Evolutionary conservation across 2,113 vertebrate species (phyloP).

Genomic region (Asarcornis scutulata): DNA sequence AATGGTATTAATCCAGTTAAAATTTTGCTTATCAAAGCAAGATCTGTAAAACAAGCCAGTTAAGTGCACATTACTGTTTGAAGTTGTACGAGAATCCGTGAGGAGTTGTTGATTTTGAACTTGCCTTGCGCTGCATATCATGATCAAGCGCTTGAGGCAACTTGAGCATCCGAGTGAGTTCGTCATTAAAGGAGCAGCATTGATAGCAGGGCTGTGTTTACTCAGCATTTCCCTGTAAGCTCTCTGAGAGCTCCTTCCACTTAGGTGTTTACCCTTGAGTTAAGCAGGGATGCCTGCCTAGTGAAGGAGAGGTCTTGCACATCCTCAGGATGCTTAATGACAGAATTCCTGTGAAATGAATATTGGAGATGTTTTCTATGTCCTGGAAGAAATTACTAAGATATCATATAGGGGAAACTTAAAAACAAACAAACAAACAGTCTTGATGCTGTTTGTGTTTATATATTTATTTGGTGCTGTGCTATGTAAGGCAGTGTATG

Average conservation of each 20-base stretch:
- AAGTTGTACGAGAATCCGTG: constrained; percentile 1
- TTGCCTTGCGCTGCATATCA: constrained; percentile 1
- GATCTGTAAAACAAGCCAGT: constrained; percentile 54
- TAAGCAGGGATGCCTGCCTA: neutral
- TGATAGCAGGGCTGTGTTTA: constrained; percentile 41
- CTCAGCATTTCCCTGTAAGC: constrained; percentile 35
- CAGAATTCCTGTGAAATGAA: neutral
- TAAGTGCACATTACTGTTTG: constrained; percentile 30
- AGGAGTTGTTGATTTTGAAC: constrained; percentile 48
- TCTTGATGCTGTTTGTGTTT: neutral
- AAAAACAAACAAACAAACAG: neutral
- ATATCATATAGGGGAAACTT: neutral
- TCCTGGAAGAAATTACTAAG: neutral
- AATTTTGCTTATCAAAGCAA: constrained; percentile 53
- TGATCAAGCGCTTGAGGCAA: constrained; percentile 34
- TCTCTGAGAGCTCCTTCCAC: neutral
- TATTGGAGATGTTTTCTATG: neutral
- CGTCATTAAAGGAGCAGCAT: neutral
- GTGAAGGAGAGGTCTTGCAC: neutral
- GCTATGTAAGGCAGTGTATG: neutral
- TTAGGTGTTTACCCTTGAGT: neutral
- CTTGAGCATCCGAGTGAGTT: constrained; percentile 49
- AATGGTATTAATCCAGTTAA: constrained; percentile 38
- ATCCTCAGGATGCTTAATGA: neutral
- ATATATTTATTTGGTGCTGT: neutral